Percentiles rank a stretch among this genome's conserved stretches.
phyloP scores from a whole-genome alignment of 2,797 vertebrate species.

The Pterois miles region DNA sequence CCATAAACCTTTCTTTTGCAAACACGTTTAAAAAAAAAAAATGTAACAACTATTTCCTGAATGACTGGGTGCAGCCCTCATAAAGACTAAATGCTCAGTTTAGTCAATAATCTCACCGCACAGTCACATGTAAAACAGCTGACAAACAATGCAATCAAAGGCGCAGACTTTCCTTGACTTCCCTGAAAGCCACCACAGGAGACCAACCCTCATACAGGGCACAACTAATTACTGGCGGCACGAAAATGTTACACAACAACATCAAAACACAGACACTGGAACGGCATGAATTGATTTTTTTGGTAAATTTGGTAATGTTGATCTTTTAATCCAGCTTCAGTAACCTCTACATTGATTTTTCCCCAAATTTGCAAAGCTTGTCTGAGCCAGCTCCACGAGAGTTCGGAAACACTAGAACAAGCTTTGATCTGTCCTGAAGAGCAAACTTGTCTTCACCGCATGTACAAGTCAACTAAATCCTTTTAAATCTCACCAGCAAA shows the following conservation, averaged over 20 bases:
- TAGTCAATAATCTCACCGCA: conserved; percentile 18
- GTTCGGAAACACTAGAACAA: conserved; percentile 22
- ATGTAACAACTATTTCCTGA: conserved; percentile 8
- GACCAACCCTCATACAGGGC: not conserved
- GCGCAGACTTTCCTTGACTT: conserved; percentile 1
- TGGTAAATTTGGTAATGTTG: conserved; percentile 20
- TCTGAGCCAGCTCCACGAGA: conserved; percentile 22
- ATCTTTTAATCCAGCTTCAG: conserved; percentile 34
- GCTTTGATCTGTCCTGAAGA: conserved; percentile 51
- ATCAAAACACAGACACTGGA: not conserved
- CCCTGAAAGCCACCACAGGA: conserved; percentile 12
- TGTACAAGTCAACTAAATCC: conserved; percentile 32
- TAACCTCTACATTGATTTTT: conserved; percentile 22
- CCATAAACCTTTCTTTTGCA: conserved; percentile 41
- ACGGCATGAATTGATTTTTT: not conserved
- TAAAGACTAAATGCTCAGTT: conserved; percentile 22
- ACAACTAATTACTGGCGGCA: not conserved
- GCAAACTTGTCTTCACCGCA: conserved; percentile 34
- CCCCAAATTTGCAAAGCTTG: conserved; percentile 30
- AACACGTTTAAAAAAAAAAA: conserved; percentile 10
- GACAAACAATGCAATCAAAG: conserved; percentile 17
- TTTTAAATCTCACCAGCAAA: conserved; percentile 30
- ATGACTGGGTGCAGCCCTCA: conserved; percentile 8
- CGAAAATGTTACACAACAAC: conserved; percentile 38
- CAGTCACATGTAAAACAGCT: conserved; percentile 15